Base-by-base conservation (phyloP, 2,888 invertebrate species). In the Agriopis marginaria region DNA sequence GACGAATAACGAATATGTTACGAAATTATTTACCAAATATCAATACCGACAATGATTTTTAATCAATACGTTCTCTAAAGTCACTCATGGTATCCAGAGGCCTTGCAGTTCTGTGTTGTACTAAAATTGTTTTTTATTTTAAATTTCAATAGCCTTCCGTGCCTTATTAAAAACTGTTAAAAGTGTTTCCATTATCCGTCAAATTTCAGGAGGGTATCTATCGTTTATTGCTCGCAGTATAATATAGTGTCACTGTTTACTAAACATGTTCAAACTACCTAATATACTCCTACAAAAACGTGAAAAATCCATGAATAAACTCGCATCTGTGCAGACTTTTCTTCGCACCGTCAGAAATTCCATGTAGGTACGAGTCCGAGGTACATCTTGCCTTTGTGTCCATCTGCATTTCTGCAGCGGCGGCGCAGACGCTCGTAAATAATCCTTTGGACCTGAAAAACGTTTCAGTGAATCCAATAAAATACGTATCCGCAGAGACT, bases 381-480 rank as follows among this genome's bases (percentile, higher is more conserved):
- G 53, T 76, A 72, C 79, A 71, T 78, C 72, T 70, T 71, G 73
- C 76, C 74, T 78, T 79, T 78, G 76, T 88, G 92, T 91, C 90
- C 92, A 92, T 91, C 91, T 93, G 92, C 91, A 92, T 92, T 89
- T 91, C 90, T 91, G 92, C 92, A 91, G 86, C 82, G 77, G 86
- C 82, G 63, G 86, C 89, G 87, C 90, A 92, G 93, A 92, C 89
- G 90, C 88, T 92, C 92, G 91, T 93, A 93, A 94, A 93, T 93
- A 92, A 94, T 93, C 93, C 91, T 89, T 88, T 86, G 90, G 92
- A 91, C 90, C 91, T 92, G 93, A 93, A 93, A 93, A 94, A 92
- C 93, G 93, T 94, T 93, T 92, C 92, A 91, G 88, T 92, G 91
- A 92, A 93, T 94, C 93, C 93, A 93, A 94, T 94, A 94, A 93